These are phyloP conservation scores for Neodontobutis hainanensis DNA, from an alignment of 2,113 vertebrate species.

Conservation along the genomic window DNA sequence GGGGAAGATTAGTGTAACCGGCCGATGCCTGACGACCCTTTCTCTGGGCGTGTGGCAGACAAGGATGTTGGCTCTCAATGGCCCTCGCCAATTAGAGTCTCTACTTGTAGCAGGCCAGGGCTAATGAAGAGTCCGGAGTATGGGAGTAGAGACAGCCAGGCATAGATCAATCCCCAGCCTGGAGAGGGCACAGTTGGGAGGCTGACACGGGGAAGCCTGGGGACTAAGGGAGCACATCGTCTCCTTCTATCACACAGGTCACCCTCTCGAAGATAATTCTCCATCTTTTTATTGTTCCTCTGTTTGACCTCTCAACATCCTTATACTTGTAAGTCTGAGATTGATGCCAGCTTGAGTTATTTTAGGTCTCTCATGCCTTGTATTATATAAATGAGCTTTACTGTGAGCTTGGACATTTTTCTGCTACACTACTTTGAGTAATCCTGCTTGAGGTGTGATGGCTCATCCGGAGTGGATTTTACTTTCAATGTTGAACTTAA, in stretches of 20 bases:
- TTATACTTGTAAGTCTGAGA: constrained; percentile 17
- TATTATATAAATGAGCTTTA: constrained; percentile 17
- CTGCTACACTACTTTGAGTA: constrained; percentile 1
- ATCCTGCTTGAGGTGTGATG: neutral
- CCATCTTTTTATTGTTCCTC: constrained; percentile 6
- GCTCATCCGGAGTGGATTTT: neutral
- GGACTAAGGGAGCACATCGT: constrained; percentile 35
- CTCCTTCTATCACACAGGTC: constrained; percentile 15
- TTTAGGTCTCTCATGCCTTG: constrained; percentile 13
- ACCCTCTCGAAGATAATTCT: constrained; percentile 14
- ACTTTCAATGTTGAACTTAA: constrained; percentile 15
- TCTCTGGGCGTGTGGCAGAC: constrained; percentile 49
- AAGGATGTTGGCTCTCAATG: constrained; percentile 72
- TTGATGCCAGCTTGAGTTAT: neutral
- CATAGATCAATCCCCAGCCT: constrained; percentile 57
- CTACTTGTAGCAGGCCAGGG: constrained; percentile 40
- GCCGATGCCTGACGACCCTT: constrained; percentile 62
- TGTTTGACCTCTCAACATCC: constrained; percentile 31
- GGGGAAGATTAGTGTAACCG: constrained; percentile 73
- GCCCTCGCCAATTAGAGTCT: constrained; percentile 72
- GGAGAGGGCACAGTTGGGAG: constrained; percentile 48
- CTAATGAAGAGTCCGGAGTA: constrained; percentile 67
- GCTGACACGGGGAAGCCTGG: constrained; percentile 48
- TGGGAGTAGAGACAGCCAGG: constrained; percentile 40
- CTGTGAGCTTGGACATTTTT: neutral